Conservation (phyloP, 1,140 invertebrate species). For the Calosoma granatense region DNA sequence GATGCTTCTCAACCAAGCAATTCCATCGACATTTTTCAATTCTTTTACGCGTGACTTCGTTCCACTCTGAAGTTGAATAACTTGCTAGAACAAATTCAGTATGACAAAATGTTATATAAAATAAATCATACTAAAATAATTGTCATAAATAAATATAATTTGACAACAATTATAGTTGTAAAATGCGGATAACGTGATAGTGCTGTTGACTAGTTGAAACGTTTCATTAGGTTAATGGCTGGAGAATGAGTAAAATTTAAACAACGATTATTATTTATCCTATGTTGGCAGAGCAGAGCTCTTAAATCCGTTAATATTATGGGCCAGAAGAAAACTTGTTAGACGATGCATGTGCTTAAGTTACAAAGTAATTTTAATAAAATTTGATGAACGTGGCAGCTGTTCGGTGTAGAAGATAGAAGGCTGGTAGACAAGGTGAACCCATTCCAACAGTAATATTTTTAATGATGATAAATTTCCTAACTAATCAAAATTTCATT, state of each 20-base stretch:
- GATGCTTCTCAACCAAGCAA: background rate
- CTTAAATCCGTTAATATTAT: background rate
- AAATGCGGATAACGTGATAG: no score
- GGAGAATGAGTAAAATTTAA: no score
- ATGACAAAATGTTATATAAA: background rate
- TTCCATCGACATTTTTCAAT: background rate
- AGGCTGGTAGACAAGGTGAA: no score
- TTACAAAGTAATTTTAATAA: no score
- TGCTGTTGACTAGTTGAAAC: no score
- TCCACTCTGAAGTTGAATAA: background rate
- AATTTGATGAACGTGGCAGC: no score
- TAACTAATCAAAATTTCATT: background rate
- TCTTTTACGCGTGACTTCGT: background rate
- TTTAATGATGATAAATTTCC: background rate
- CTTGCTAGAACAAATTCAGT: background rate
- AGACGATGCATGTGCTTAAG: no score
- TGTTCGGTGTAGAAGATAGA: background rate
- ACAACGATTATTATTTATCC: background rate
- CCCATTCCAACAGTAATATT: background rate
- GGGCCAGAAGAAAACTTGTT: no score
- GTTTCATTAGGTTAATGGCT: no score
- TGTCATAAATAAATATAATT: background rate
- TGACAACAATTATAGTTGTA: background rate
- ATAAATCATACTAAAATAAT: background rate
- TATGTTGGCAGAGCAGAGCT: background rate